Conservation (phyloP, 2,113 vertebrate genomes). For the Chaetura pelagica region DNA sequence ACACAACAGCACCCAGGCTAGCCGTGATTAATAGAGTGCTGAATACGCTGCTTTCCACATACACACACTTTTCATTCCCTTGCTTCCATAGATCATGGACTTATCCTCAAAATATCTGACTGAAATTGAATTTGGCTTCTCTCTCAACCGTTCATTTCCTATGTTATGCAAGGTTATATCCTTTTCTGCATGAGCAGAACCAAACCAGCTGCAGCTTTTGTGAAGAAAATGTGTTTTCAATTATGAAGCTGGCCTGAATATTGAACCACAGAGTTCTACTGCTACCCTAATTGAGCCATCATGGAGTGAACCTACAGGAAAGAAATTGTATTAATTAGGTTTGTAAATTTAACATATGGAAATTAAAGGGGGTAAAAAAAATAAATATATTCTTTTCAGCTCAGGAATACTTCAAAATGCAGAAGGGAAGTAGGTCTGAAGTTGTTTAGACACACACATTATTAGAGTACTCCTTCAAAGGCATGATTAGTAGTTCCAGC, state of each 20-base stretch:
- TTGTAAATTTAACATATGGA: slow-evolving; percentile 41
- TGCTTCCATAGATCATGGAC: slow-evolving; percentile 83
- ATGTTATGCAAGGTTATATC: slow-evolving; percentile 89
- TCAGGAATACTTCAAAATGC: background rate
- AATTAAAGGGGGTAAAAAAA: background rate
- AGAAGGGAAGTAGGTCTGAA: background rate
- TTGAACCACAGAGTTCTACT: slow-evolving; percentile 74
- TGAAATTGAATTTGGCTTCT: slow-evolving; percentile 91
- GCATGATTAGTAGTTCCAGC: background rate
- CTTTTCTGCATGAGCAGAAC: slow-evolving; percentile 88
- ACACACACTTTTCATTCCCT: slow-evolving; percentile 76
- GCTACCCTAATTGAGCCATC: slow-evolving; percentile 84
- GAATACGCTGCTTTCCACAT: slow-evolving; percentile 80
- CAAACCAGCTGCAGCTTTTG: slow-evolving; percentile 86
- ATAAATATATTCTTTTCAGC: background rate
- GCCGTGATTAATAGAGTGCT: slow-evolving; percentile 86
- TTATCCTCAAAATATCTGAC: slow-evolving; percentile 87
- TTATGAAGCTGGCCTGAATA: slow-evolving; percentile 81
- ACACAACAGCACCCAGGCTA: slow-evolving; percentile 68
- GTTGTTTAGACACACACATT: background rate
- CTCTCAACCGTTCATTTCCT: slow-evolving; percentile 89
- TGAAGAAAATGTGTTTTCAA: slow-evolving; percentile 86
- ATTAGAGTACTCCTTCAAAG: background rate
- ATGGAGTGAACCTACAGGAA: slow-evolving; percentile 71
- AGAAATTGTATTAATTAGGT: slow-evolving; percentile 69